Percentiles rank a stretch among this genome's conserved stretches.
Evolutionary conservation across 23 tunicate genomes (phyloP).

Genomic region (Halocynthia roretzi): DNA sequence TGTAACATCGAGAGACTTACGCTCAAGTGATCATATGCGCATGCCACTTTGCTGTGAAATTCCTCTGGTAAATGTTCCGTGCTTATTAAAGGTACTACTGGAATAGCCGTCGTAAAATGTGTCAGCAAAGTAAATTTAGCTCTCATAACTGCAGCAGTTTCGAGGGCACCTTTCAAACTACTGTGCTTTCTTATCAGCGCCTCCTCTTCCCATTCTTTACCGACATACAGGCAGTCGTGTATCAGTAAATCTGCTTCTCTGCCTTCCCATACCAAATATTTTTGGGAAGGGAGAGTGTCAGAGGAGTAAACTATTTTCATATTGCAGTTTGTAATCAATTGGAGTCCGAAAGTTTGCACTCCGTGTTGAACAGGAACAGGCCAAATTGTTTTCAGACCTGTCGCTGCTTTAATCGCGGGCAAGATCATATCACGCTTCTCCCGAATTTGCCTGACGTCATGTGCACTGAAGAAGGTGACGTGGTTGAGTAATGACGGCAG

Average conservation of each 20-base stretch:
- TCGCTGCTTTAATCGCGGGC: too few species aligned
- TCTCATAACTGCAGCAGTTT: constrained; percentile 49
- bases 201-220: constrained; percentile 7
- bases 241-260: constrained; percentile 48
- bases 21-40: neutral
- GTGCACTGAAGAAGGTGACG: neutral
- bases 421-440: too few species aligned
- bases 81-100: neutral
- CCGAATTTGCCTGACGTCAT: neutral
- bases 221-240: constrained; percentile 47
- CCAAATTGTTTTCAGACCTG: too few species aligned
- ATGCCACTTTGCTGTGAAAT: neutral
- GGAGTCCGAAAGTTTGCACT: constrained; percentile 41
- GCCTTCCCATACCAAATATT: constrained; percentile 35
- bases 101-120: constrained; percentile 25
- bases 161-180: constrained; percentile 34
- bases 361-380: constrained; percentile 49
- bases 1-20: neutral
- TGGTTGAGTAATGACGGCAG: neutral
- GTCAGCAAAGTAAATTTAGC: constrained; percentile 54
- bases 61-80: neutral
- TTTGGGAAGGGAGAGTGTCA: constrained; percentile 56
- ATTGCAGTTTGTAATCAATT: constrained; percentile 2
- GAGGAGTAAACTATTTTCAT: constrained; percentile 60
- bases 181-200: constrained; percentile 45